These are phyloP conservation scores for Napeogenes inachia DNA, from an alignment of 2,888 invertebrate genomes.

Conservation along the genomic window DNA sequence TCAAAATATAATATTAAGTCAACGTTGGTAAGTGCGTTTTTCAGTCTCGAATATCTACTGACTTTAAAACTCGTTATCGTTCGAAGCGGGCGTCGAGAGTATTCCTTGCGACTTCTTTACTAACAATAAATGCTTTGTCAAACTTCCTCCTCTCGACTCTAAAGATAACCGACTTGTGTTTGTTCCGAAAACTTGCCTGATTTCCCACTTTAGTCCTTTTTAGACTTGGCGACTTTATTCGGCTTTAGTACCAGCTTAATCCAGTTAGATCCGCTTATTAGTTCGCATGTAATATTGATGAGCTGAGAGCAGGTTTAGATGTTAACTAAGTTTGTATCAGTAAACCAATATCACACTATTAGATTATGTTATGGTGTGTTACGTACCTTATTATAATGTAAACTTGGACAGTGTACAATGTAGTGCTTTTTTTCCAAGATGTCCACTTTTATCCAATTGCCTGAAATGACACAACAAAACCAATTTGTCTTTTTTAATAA, in stretches of 20 bases:
- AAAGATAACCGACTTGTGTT: constrained; percentile 61
- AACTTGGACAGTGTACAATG: constrained; percentile 1
- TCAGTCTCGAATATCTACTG: constrained; percentile 35
- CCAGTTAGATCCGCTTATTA: constrained; percentile 30
- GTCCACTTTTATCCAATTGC: too few relatives aligned
- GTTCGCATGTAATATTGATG: constrained; percentile 22
- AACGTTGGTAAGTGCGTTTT: constrained; percentile 17
- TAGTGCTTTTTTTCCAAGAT: not conserved
- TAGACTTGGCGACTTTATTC: constrained; percentile 32
- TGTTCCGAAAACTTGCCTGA: constrained; percentile 48
- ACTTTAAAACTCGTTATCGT: constrained; percentile 67
- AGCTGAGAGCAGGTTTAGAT: constrained; percentile 14
- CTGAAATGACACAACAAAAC: too few relatives aligned
- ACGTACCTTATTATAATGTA: not conserved
- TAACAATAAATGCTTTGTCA: constrained; percentile 71
- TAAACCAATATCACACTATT: constrained; percentile 10
- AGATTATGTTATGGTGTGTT: not conserved
- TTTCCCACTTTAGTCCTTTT: constrained; percentile 42
- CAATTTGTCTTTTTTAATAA: too few relatives aligned
- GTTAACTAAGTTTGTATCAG: constrained; percentile 7
- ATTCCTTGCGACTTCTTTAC: constrained; percentile 48
- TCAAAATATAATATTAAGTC: not conserved
- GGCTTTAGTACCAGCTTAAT: constrained; percentile 25
- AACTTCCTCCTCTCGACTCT: constrained; percentile 45
- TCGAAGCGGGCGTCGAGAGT: constrained; percentile 40